Evolutionary conservation across 2,797 vertebrate genomes (phyloP), one percentile per base, ranked within the genome.

Genomic region (Ctenopoma multispine): DNA sequence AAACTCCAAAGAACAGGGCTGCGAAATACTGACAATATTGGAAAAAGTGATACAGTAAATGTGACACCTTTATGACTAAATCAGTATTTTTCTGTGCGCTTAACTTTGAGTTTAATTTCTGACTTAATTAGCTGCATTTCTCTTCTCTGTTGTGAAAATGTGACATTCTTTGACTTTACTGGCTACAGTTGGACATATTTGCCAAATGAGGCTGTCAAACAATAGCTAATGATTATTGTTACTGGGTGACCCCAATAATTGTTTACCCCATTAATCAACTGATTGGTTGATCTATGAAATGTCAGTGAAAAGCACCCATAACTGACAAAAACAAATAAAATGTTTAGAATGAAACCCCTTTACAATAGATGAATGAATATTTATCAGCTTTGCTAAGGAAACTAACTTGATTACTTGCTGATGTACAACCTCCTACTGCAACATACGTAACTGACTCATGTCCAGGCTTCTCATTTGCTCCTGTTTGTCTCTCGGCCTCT

Each of bases 121-220:
- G 29, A 53, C 15, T 59, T 23, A 65, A 63, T 70, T 21, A 60
- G 47, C 51, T 23, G 7, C 2, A 8, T 47, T 46, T 7, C 27
- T 49, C 12, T 12, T 44, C 20, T 18, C 9, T 0, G 4, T 5
- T 48, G 20, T 41, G 21, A 49, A 48, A 48, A 46, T 7, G 13
- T 15, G 56, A 65, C 24, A 38, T 48, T 27, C 18, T 27, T 48
- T 14, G 3, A 41, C 29, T 47, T 64, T 4, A 63, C 23, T 48
- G 43, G 38, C 44, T 29, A 27, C 34, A 53, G 38, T 20, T 62
- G 50, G 29, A 60, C 20, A 3, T 1, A 14, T 23, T 7, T 57
- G 48, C 51, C 46, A 67, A 69, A 61, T 55, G 23, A 76, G 31
- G 60, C 57, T 36, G 68, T 44, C 23, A 41, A 24, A 71, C 18